These are phyloP conservation scores for Drosophila insularis DNA, from an alignment of 1,140 invertebrate genomes.

Conservation along the genomic window DNA sequence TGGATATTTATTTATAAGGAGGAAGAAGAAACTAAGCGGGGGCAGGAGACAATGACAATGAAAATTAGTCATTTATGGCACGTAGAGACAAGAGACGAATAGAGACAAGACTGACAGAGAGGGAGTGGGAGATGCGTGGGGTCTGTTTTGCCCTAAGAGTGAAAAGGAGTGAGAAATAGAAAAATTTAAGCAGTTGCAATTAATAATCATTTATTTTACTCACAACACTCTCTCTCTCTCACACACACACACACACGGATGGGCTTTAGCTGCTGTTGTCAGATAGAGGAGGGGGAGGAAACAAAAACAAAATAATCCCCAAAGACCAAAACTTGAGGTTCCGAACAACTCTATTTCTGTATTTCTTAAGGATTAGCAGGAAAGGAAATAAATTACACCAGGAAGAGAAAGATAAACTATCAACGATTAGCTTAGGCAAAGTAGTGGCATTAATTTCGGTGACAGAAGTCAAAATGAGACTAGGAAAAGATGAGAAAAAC, in stretches of 20 bases:
- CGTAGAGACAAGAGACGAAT: conserved; percentile 35
- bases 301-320: conserved; percentile 36
- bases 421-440: conserved; percentile 64
- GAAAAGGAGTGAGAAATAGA: conserved; percentile 43
- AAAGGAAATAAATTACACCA: conserved; percentile 64
- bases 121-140: neutral
- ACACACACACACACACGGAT: conserved; percentile 33
- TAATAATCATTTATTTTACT: conserved; percentile 69
- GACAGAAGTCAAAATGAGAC: conserved; percentile 22
- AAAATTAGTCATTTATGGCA: conserved; percentile 74
- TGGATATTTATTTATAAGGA: neutral
- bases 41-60: conserved; percentile 33
- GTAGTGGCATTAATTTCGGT: conserved; percentile 55
- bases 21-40: neutral
- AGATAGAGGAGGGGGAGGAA: conserved; percentile 3
- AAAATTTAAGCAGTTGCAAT: conserved; percentile 48
- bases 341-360: conserved; percentile 59
- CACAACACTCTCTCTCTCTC: conserved; percentile 33
- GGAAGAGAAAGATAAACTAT: conserved; percentile 68
- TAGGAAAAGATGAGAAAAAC: neutral
- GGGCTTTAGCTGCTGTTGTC: conserved; percentile 47
- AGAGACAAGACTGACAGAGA: neutral
- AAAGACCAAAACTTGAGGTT: conserved; percentile 55
- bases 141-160: neutral
- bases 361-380: conserved; percentile 67